These are phyloP conservation scores for Darevskia mixta DNA, from an alignment of 2,797 vertebrate genomes.

Conservation along the genomic window DNA sequence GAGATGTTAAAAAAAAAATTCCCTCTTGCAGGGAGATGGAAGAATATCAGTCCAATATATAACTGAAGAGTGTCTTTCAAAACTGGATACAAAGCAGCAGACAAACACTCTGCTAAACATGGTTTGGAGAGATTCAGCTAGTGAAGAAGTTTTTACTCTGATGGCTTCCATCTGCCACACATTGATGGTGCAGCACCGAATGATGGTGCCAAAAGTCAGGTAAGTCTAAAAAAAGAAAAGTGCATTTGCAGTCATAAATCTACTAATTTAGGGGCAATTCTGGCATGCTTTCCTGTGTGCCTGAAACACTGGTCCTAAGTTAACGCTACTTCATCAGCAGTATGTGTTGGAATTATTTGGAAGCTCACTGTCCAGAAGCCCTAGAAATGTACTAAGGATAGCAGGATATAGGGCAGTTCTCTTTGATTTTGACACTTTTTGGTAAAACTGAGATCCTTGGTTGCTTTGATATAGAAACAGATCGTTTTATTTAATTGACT, in stretches of 20 bases:
- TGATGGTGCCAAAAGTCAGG: constrained; percentile 99
- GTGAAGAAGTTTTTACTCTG: constrained; percentile 95
- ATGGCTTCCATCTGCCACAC: constrained; percentile 99
- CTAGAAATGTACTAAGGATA: neutral
- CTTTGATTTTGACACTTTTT: neutral
- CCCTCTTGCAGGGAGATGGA: constrained; percentile 85
- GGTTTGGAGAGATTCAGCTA: constrained; percentile 97
- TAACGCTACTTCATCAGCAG: neutral
- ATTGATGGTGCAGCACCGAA: constrained; percentile 97
- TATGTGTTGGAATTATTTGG: neutral
- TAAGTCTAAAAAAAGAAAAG: constrained; percentile 60
- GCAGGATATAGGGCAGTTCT: neutral
- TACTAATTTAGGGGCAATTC: neutral
- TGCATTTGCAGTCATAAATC: neutral
- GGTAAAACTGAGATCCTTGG: neutral
- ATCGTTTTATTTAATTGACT: neutral
- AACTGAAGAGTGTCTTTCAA: constrained; percentile 94
- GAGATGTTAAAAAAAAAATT: neutral
- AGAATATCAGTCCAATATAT: constrained; percentile 91
- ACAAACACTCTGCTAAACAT: constrained; percentile 92
- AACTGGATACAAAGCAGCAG: constrained; percentile 95
- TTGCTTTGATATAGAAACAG: neutral
- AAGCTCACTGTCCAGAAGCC: constrained; percentile 1
- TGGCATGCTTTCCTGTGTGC: neutral
- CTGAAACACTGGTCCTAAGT: rapidly evolving